Percentiles rank a stretch among this genome's conserved stretches.
Conservation (phyloP, 2,113 vertebrate species). For the Pongo abelii region DNA sequence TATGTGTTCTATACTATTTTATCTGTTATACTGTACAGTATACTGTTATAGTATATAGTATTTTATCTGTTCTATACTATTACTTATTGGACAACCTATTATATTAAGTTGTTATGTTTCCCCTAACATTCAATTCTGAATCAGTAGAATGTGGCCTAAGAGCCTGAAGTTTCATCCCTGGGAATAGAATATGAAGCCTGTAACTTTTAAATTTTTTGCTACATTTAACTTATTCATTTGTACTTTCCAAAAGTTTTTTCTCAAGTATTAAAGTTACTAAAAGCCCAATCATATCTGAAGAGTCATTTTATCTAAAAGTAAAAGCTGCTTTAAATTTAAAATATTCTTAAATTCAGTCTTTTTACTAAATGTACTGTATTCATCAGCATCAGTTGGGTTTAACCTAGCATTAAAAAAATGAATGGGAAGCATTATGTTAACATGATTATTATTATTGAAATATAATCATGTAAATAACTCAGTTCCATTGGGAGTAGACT, state of each 20-base stretch:
- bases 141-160: not conserved
- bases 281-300: not conserved
- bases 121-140: not conserved
- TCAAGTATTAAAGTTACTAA: not conserved
- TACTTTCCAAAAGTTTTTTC: not conserved
- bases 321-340: slow-evolving; percentile 48
- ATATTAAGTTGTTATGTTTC: not conserved
- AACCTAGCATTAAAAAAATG: not conserved
- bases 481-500: not conserved
- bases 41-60: no score
- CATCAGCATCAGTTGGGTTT: not conserved
- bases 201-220: not conserved
- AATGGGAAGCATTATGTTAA: slow-evolving; percentile 21
- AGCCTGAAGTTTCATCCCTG: not conserved
- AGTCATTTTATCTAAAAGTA: slow-evolving; percentile 24
- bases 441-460: not conserved
- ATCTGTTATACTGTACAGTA: no score
- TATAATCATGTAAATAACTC: slow-evolving; percentile 17
- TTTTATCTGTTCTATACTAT: not conserved
- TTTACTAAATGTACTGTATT: not conserved
- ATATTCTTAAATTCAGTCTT: slow-evolving; percentile 14
- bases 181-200: not conserved
- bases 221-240: not conserved
- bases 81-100: not conserved
- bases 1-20: not conserved